Evolutionary conservation across 2,113 vertebrate genomes (phyloP), one percentile per base, ranked within the genome.

Genomic region (Anhinga rufa): DNA sequence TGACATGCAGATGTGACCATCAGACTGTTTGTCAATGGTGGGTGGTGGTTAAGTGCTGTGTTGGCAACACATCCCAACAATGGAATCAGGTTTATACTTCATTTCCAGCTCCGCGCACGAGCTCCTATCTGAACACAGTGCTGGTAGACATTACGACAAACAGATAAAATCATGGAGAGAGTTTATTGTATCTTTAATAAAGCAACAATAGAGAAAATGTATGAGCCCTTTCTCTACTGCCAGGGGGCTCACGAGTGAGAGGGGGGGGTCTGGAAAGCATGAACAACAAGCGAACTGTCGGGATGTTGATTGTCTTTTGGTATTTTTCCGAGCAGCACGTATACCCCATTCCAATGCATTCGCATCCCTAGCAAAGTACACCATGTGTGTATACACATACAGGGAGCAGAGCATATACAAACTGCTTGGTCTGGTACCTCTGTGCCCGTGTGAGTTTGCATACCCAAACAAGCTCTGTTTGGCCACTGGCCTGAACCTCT

Each of bases 1-100:
- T 97, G 98, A 97, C 91, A 57, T 72, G 96, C 98, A 98, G 98
- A 98, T 98, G 98, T 98, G 98, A 96, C 97, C 89, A 94, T 96
- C 96, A 91, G 97, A 96, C 94, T 85, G 88, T 94, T 88, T 97
- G 98, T 98, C 98, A 93, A 72, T 52, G 97, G 94, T 77, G 96
- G 98, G 96, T 92, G 95, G 97, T 82, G 92, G 95, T 96, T 79
- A 88, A 60, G 96, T 70, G 96, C 96, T 66, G 61, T 36, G 79
- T 61, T 88, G 96, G 96, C 95, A 95, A 96, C 72, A 51, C 80
- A 24, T 55, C 86, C 88, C 92, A 88, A 94, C 97, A 91, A 95
- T 89, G 92, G 96, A 95, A 91, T 81, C 82, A 19, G 94, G 96
- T 93, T 90, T 91, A 92, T 90, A 95, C 92, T 95, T 93, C 95